Conservation (phyloP, 2,113 vertebrate species). For the Onychostoma macrolepis region DNA sequence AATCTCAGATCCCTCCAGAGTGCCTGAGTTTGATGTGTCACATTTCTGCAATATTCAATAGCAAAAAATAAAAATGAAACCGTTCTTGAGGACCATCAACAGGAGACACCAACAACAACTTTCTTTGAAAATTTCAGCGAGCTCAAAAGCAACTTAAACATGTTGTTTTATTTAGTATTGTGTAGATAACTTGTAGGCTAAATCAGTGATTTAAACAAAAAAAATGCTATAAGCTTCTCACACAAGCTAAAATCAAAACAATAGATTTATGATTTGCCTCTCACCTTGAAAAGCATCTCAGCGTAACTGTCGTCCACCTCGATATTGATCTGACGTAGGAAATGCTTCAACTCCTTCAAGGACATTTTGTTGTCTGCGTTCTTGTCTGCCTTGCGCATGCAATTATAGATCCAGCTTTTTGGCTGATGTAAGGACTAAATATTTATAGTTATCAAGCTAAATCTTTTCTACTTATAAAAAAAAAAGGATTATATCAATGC, state of each 20-base stretch:
- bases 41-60: slow-evolving; percentile 78
- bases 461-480: not conserved
- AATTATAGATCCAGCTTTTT: slow-evolving; percentile 90
- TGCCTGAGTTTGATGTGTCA: slow-evolving; percentile 85
- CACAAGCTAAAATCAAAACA: not conserved
- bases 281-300: slow-evolving; percentile 83
- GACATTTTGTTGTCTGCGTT: slow-evolving; percentile 94
- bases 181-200: not conserved
- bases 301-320: slow-evolving; percentile 87
- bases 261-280: not conserved
- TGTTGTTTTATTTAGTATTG: not conserved
- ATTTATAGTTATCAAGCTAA: not conserved
- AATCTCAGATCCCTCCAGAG: slow-evolving; percentile 91
- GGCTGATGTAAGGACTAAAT: slow-evolving; percentile 77
- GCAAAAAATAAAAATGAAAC: not conserved
- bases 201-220: not conserved
- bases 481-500: not conserved
- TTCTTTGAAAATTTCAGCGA: not conserved
- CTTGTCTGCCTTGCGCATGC: slow-evolving; percentile 92
- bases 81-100: not conserved
- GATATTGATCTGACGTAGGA: slow-evolving; percentile 90
- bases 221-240: not conserved
- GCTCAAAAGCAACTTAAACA: not conserved
- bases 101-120: not conserved
- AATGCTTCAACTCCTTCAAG: slow-evolving; percentile 91